A percentile compares a stretch with the other conserved stretches of the same genome.
Conservation (phyloP, 53 echinoderm and acorn worm genomes). For the Echinometra lucunter region DNA sequence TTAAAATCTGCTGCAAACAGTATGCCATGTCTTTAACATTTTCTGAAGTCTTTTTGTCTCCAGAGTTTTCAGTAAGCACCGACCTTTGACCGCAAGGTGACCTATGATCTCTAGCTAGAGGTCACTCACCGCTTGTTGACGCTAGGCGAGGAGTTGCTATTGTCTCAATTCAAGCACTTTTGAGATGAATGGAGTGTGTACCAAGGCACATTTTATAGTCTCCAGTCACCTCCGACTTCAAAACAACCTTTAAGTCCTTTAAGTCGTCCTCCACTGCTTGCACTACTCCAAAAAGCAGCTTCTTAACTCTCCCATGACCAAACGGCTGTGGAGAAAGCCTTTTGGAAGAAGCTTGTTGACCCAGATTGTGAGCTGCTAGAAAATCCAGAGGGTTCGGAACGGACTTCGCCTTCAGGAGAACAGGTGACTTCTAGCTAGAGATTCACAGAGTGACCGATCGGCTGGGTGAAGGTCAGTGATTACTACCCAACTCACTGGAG, state of each 20-base stretch:
- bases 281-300: constrained; percentile 14
- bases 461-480: constrained; percentile 56
- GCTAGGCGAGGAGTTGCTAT: not conserved
- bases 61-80: constrained; percentile 59
- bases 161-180: not conserved
- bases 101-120: constrained; percentile 65
- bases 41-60: constrained; percentile 12
- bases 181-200: constrained; percentile 9
- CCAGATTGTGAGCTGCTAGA: not conserved
- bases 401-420: not conserved
- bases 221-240: not conserved
- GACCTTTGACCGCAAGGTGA: constrained; percentile 53
- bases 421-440: constrained; percentile 57
- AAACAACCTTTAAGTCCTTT: not conserved
- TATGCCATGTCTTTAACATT: not conserved
- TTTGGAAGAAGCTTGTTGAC: not conserved
- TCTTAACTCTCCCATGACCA: not conserved
- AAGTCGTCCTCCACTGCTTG: not conserved
- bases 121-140: constrained; percentile 11
- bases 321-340: constrained; percentile 1
- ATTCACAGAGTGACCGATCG: constrained; percentile 33
- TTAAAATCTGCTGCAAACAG: not conserved
- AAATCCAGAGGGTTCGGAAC: not conserved
- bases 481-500: constrained; percentile 50
- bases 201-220: not conserved